Conservation (phyloP, 2,113 vertebrate species). For the Siniperca knerii region DNA sequence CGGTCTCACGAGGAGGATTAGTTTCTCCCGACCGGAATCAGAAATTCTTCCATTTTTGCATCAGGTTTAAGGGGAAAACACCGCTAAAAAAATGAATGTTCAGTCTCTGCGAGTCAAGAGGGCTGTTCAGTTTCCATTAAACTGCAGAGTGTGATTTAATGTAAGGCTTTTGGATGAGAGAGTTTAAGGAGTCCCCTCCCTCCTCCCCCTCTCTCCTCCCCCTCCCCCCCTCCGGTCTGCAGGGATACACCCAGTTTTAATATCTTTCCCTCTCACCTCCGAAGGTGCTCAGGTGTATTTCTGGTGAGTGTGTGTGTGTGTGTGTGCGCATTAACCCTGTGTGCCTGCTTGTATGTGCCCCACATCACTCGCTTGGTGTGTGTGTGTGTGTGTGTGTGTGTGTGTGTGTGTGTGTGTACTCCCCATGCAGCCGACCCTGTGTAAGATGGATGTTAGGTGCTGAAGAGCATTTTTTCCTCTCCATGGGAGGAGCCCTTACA, state of each 20-base stretch:
- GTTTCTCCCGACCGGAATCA: not conserved
- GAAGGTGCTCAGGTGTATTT: constrained; percentile 17
- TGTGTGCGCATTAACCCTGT: not conserved
- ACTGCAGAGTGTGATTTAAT: constrained; percentile 2
- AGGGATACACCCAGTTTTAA: constrained; percentile 33
- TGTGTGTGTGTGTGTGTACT: constrained; percentile 19
- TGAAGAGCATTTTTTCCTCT: constrained; percentile 52
- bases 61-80: not conserved
- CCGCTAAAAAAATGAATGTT: not conserved
- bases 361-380: too few relatives aligned
- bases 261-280: constrained; percentile 1
- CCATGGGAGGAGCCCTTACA: constrained; percentile 43
- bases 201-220: too few relatives aligned
- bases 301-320: not conserved
- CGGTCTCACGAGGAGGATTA: not conserved
- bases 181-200: not conserved
- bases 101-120: not conserved
- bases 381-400: not conserved
- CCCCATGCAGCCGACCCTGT: constrained; percentile 23
- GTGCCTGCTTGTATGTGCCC: not conserved
- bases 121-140: constrained; percentile 19
- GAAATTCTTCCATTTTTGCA: not conserved
- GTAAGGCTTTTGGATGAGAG: not conserved
- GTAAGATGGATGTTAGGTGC: constrained; percentile 61
- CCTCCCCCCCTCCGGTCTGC: not conserved